Conservation (phyloP, 2,888 invertebrate genomes). For the Neocrepidodera transversa region DNA sequence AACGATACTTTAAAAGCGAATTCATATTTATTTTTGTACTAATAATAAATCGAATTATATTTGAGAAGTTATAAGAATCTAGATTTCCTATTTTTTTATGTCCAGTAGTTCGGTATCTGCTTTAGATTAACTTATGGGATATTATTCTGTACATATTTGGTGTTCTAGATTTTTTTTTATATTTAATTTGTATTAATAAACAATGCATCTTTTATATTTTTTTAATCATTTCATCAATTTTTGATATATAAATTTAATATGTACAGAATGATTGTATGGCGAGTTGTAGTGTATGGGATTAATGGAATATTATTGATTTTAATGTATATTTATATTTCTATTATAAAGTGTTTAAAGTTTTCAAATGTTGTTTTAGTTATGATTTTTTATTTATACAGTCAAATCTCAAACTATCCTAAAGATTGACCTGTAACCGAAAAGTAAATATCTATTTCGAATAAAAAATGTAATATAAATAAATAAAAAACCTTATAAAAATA, state of each 20-base stretch:
- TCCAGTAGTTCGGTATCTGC: background rate
- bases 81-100: background rate
- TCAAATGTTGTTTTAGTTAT: background rate
- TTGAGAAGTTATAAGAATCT: too few relatives aligned
- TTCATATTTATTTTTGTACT: too few relatives aligned
- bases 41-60: too few relatives aligned
- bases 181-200: background rate
- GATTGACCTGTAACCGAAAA: too few relatives aligned
- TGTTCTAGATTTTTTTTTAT: background rate
- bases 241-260: background rate
- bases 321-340: conserved; percentile 1
- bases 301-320: background rate
- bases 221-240: background rate
- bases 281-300: background rate
- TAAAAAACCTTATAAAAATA: too few relatives aligned
- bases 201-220: background rate
- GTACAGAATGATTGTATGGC: background rate
- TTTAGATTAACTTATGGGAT: background rate
- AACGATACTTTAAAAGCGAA: too few relatives aligned
- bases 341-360: conserved; percentile 1
- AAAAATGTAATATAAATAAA: too few relatives aligned
- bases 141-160: background rate
- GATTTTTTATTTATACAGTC: too few relatives aligned
- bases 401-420: too few relatives aligned
- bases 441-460: too few relatives aligned